Evolutionary conservation across 2,113 vertebrate genomes (phyloP).

Genomic region (Genyomyrus donnyi): DNA sequence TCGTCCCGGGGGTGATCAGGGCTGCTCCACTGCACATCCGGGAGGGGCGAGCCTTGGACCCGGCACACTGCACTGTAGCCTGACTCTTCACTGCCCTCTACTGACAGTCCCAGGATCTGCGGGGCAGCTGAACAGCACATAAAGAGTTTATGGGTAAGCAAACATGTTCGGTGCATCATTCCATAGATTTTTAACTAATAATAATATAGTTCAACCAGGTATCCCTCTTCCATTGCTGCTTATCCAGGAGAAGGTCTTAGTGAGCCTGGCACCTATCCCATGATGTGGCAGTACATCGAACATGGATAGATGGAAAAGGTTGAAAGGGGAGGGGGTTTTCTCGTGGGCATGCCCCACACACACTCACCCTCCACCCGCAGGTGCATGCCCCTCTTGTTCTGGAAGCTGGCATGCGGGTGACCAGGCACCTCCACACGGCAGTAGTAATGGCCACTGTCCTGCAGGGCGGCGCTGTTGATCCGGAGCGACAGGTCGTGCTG

Average conservation of each 20-base stretch:
- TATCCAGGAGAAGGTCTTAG: not conserved
- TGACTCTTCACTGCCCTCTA: constrained; percentile 54
- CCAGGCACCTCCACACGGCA: constrained; percentile 78
- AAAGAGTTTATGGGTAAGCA: not conserved
- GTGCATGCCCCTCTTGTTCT: constrained; percentile 77
- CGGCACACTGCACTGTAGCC: constrained; percentile 69
- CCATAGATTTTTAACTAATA: not conserved
- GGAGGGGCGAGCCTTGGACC: constrained; percentile 75
- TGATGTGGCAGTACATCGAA: not conserved
- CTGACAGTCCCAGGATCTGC: constrained; percentile 69
- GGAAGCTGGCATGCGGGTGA: constrained; percentile 67
- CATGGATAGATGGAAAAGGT: not conserved
- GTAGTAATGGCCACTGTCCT: constrained; percentile 78
- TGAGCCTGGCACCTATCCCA: not conserved
- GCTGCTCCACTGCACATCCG: constrained; percentile 66
- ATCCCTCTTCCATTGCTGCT: not conserved
- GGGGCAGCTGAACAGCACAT: constrained; percentile 63
- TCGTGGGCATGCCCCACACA: not conserved
- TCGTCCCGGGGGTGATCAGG: constrained; percentile 49
- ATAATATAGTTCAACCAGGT: not conserved
- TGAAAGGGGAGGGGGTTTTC: not conserved
- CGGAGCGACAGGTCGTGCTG: constrained; percentile 81
- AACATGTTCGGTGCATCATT: not conserved
- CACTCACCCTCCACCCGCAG: constrained; percentile 75
- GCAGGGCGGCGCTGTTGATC: constrained; percentile 69